Conservation (phyloP, 2,797 vertebrate genomes). For the Eutrigla gurnardus region DNA sequence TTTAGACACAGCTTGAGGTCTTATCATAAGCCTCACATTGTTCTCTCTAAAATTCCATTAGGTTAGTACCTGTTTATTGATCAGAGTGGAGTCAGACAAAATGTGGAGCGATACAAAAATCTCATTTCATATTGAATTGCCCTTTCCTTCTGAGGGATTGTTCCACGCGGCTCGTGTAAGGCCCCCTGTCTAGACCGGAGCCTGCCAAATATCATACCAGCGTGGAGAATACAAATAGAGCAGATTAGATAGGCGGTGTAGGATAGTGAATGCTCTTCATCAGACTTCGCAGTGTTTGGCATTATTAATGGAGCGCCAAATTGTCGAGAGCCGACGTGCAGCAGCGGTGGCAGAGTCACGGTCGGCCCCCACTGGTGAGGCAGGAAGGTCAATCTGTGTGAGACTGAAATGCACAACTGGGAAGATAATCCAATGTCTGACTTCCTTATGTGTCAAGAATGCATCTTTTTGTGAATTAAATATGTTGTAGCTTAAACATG, state of each 20-base stretch:
- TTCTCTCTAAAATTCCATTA: slow-evolving; percentile 75
- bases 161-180: slow-evolving; percentile 61
- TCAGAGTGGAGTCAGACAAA: slow-evolving; percentile 76
- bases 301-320: slow-evolving; percentile 71
- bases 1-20: slow-evolving; percentile 44
- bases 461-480: slow-evolving; percentile 25
- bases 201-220: slow-evolving; percentile 80
- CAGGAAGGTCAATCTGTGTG: slow-evolving; percentile 60
- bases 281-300: slow-evolving; percentile 56
- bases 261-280: slow-evolving; percentile 59
- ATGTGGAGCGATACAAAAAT: slow-evolving; percentile 74
- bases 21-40: slow-evolving; percentile 60
- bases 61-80: slow-evolving; percentile 82
- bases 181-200: slow-evolving; percentile 73
- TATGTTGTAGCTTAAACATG: slow-evolving; percentile 19
- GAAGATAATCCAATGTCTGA: slow-evolving; percentile 40
- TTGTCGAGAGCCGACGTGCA: slow-evolving; percentile 48
- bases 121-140: slow-evolving; percentile 83
- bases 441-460: slow-evolving; percentile 13
- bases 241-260: slow-evolving; percentile 63
- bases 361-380: slow-evolving; percentile 54
- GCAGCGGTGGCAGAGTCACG: slow-evolving; percentile 45
- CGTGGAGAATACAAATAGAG: slow-evolving; percentile 78
- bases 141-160: slow-evolving; percentile 80
- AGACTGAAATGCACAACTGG: slow-evolving; percentile 44